Evolutionary conservation across 2,888 invertebrate genomes (phyloP), one percentile per base, ranked within the genome.

Genomic region (Macrosoma leucophasiata): DNA sequence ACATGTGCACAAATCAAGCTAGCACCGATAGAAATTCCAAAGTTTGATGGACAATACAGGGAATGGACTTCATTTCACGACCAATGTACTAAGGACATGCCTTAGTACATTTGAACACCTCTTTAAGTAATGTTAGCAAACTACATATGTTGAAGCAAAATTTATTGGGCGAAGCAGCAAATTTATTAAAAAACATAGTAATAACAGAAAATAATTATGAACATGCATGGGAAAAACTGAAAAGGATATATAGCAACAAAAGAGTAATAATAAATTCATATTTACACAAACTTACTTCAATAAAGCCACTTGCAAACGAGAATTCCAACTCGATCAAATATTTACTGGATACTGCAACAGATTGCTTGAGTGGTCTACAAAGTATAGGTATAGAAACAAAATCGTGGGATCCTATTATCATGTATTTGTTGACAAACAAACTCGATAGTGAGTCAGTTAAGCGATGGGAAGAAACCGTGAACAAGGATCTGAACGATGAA

Each of bases 401-500:
- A 4, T 12, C 6, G 1, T 29, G 22, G 29, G 29, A 29, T 14
- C n/a, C 21, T 6, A 21, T 29, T 1, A 14, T 29, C 13, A 20
- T 29, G 6, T 10, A 29, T 13, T 4, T 29, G 13, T 6, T 6
- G 5, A 9, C 14, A 7, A 20, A 29, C 10, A 29, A 29, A 8
- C 21, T 29, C 4, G 29, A 20, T 3, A 2, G 8, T 11, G 15
- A 29, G 3, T 21, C 29, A 15, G 2, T 13, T 3, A 29, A 21
- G n/a, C 20, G 14, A 2, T 29, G 29, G 29, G 29, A 29, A 21
- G 21, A 21, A 6, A 13, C 6, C 7, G n/a, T 13, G 3, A 20
- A 20, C 13, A 9, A 11, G 4, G 20, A 13, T 2, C 4, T 10
- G 8, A 4, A 12, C 2, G 13, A 29, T 4, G 9, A 19, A 1